phyloP scores from a whole-genome alignment of 2,113 vertebrate genomes.

The Ascaphus truei region DNA sequence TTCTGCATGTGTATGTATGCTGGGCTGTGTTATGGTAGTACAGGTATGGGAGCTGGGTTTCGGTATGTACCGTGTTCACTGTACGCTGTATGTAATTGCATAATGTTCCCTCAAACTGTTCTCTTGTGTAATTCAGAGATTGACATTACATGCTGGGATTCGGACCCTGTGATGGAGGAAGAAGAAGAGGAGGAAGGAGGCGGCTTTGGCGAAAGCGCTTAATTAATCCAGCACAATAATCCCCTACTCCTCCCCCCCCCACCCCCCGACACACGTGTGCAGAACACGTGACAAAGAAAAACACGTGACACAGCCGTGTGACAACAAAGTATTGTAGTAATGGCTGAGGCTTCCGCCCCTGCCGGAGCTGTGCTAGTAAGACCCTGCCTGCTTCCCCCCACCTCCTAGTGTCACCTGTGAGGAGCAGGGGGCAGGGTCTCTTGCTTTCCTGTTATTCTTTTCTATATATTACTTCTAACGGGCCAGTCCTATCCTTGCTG shows the following conservation, averaged over 20 bases:
- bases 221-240: not conserved
- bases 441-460: slow-evolving; percentile 25
- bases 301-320: slow-evolving; percentile 32
- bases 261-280: not conserved
- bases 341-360: slow-evolving; percentile 21
- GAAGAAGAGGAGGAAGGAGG: slow-evolving; percentile 62
- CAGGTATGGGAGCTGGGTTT: no score
- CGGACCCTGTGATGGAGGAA: slow-evolving; percentile 87
- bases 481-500: slow-evolving; percentile 3
- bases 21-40: no score
- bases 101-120: no score
- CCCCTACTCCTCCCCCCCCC: no score
- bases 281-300: not conserved
- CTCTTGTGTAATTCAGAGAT: slow-evolving; percentile 71
- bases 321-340: slow-evolving; percentile 36
- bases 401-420: not conserved
- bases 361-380: slow-evolving; percentile 12
- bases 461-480: slow-evolving; percentile 27
- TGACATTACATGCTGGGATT: slow-evolving; percentile 94
- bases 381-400: slow-evolving; percentile 8
- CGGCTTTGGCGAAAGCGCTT: slow-evolving; percentile 32
- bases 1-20: no score
- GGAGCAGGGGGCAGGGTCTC: not conserved
- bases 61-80: no score
- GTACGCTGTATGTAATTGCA: no score